These are phyloP conservation scores for Drosophila aff. DNA, from an alignment of 1,140 invertebrate genomes.

Conservation along the genomic window DNA sequence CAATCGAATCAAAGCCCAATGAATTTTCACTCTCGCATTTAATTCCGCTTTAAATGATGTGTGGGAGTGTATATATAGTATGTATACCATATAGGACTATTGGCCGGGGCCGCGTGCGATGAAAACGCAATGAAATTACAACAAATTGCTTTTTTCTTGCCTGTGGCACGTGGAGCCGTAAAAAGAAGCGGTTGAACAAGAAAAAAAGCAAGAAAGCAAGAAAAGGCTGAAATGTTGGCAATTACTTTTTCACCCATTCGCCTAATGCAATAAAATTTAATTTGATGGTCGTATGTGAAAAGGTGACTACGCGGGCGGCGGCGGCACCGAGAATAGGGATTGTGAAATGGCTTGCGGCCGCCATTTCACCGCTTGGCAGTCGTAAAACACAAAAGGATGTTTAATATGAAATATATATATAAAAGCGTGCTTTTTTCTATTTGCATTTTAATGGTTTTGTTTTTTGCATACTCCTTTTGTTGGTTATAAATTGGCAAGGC, in stretches of 20 bases:
- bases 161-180: conserved; percentile 28
- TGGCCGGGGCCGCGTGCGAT: conserved; percentile 8
- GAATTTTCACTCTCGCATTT: conserved; percentile 31
- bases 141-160: conserved; percentile 64
- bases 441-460: conserved; percentile 71
- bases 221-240: conserved; percentile 54
- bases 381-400: conserved; percentile 67
- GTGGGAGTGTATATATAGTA: background rate
- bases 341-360: conserved; percentile 46
- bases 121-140: conserved; percentile 61
- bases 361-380: conserved; percentile 53
- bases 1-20: conserved; percentile 24
- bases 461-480: conserved; percentile 50
- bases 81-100: background rate
- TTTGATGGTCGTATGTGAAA: conserved; percentile 62
- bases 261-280: conserved; percentile 80
- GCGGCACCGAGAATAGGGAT: conserved; percentile 10
- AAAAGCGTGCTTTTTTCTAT: conserved; percentile 17
- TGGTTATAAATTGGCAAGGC: conserved; percentile 1
- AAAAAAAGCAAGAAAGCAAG: conserved; percentile 22
- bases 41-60: conserved; percentile 30
- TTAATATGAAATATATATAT: conserved; percentile 44
- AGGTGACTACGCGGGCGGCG: conserved; percentile 31
- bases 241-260: conserved; percentile 63
- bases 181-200: conserved; percentile 27